Evolutionary conservation across 2,113 vertebrate genomes (phyloP), one percentile per base, ranked within the genome.

Genomic region (Antidorcas marsupialis): DNA sequence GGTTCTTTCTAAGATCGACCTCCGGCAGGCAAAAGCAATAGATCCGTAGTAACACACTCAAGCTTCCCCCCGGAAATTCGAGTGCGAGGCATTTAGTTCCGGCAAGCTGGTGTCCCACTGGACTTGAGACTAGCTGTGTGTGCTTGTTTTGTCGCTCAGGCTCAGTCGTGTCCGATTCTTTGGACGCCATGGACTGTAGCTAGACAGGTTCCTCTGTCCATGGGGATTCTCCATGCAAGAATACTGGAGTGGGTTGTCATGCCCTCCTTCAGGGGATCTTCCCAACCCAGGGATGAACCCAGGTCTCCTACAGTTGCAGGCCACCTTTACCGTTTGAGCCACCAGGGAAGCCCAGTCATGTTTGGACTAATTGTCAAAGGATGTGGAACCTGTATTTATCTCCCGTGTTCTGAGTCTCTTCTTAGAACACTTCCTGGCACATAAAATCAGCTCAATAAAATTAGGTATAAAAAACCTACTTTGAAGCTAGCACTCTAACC

Each of bases 1-100:
- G 0, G 2, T 84, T 79, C 43, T 87, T 50, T 0, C 17, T 23
- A 0, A 0, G 3, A 12, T 2, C n/a, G 8, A 9, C 50, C 25
- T 97, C 89, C 71, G 81, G 84, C 47, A 97, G 97, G 33, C 95
- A n/a, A 78, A 94, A 97, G 59, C 74, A 96, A 88, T 95, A 85
- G 79, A 92, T 36, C 30, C 16, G 1, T 33, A 7, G 81, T 55
- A 52, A 97, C 95, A 36, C 8, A 10, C 30, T 30, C 15, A 2
- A 1, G 33, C 4, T 16, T 74, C 57, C 28, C 23, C 19, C 39
- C 27, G 52, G 97, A 97, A 96, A 92, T 28, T 10, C 14, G 27
- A 19, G 39, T 2, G 1, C 10, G 30, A 0, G 81, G 17, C 5
- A 0, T 85, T 95, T 94, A 59, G 96, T 97, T 98, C 98, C 94